Percentiles rank a stretch among this genome's conserved stretches.
These are phyloP conservation scores for Phalacrocorax aristotelis DNA, from an alignment of 2,113 vertebrate genomes.

Conservation along the genomic window DNA sequence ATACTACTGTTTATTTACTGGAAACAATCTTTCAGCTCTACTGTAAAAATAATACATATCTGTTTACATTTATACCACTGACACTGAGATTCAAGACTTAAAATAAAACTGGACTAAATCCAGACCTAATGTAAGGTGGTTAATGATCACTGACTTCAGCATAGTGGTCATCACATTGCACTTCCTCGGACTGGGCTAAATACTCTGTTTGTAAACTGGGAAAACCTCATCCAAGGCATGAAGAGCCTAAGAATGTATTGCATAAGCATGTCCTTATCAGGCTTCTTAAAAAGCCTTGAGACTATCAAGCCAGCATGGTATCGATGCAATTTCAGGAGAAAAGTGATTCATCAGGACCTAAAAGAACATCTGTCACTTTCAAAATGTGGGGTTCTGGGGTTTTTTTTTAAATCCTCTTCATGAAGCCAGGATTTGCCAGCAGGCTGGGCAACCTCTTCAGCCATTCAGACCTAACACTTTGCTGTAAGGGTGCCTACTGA, in stretches of 20 bases:
- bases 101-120: neutral
- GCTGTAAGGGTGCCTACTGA: neutral
- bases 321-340: neutral
- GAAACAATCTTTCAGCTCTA: constrained; percentile 1
- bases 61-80: neutral
- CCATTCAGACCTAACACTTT: neutral
- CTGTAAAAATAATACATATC: neutral
- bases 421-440: neutral
- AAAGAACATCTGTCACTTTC: neutral
- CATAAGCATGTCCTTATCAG: neutral
- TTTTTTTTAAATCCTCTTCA: neutral
- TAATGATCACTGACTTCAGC: neutral
- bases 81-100: neutral
- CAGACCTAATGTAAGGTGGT: neutral
- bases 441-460: neutral
- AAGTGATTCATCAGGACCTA: neutral
- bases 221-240: neutral
- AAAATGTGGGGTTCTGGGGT: neutral
- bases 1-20: constrained; percentile 30
- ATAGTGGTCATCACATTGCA: neutral
- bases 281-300: neutral
- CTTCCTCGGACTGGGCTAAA: neutral
- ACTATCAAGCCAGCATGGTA: neutral
- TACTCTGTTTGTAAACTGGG: neutral
- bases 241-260: neutral